Evolutionary conservation across 2,888 invertebrate species (phyloP), one percentile per base, ranked within the genome.

Genomic region (Dryobotodes eremita): DNA sequence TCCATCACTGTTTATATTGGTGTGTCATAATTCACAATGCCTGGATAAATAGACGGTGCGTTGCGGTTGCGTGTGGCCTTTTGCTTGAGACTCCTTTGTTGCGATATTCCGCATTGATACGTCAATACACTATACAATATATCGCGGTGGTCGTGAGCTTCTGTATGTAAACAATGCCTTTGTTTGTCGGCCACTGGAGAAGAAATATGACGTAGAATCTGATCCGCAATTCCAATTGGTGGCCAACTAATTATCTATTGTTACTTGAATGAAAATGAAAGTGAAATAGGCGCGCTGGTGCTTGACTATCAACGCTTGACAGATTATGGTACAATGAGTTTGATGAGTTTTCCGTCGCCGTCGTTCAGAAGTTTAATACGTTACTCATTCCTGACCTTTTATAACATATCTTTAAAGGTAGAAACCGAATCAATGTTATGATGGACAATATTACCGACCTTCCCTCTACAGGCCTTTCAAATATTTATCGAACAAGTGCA

Each of bases 131-230:
- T 76, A 76, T 77, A 85, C 85, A 83, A 84, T 81, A 84, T 79
- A 79, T 83, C 71, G 72, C 74, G 71, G 36, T 80, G 82, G 77
- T 77, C 71, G 82, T 83, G 83, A 83, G 82, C 86, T 84, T 86
- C 83, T 86, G 87, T 84, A 83, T 85, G 90, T 91, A 94, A 94
- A 94, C 94, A 94, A 94, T 87, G 93, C 91, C 95, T 95, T 95
- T 95, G 95, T 95, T 90, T 93, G 91, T 92, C 87, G 89, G 86
- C 79, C 77, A 84, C 71, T 78, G 79, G 80, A 87, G 87, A 84
- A 83, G 83, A 87, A 84, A 87, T 89, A 89, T 92, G 92, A 92
- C 89, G 90, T 86, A 83, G 87, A 85, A 86, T 90, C 86, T 80
- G 80, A 89, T 90, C 90, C 86, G 80, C 87, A 85, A 84, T 92